These are phyloP conservation scores for Callospermophilus lateralis DNA, from an alignment of 2,113 vertebrate genomes.

Conservation along the genomic window DNA sequence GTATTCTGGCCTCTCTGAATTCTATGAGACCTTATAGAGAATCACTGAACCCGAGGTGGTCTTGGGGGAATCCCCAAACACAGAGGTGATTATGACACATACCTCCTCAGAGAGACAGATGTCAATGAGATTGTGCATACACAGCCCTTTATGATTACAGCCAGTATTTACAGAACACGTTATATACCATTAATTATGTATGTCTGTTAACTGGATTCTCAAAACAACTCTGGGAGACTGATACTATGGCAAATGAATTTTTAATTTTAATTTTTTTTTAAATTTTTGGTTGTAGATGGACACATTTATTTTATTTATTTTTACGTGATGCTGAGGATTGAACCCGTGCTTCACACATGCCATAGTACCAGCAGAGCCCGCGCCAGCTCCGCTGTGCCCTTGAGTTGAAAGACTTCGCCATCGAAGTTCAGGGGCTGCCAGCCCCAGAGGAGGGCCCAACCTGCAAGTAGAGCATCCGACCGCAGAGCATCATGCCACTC, in stretches of 20 bases:
- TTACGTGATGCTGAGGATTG: no score
- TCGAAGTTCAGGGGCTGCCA: conserved; percentile 74
- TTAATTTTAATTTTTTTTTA: not conserved
- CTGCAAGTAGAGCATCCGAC: not conserved
- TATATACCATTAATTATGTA: not conserved
- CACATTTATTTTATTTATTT: no score
- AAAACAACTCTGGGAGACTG: not conserved
- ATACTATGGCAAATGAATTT: not conserved
- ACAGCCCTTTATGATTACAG: not conserved
- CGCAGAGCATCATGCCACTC: not conserved
- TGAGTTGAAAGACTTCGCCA: conserved; percentile 69
- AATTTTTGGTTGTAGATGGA: no score
- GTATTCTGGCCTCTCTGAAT: not conserved
- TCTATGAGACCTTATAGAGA: not conserved
- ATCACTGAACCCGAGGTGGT: not conserved
- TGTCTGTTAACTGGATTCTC: not conserved
- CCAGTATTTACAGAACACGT: not conserved
- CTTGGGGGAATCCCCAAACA: not conserved
- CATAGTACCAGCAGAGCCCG: conserved; percentile 76
- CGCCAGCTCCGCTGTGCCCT: conserved; percentile 52
- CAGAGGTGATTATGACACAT: not conserved
- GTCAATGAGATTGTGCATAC: not conserved
- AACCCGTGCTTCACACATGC: no score
- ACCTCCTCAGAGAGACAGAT: not conserved
- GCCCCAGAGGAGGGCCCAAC: rapidly evolving